Base-by-base conservation (phyloP, 1,140 invertebrate genomes). In the Leptopilina boulardi region DNA sequence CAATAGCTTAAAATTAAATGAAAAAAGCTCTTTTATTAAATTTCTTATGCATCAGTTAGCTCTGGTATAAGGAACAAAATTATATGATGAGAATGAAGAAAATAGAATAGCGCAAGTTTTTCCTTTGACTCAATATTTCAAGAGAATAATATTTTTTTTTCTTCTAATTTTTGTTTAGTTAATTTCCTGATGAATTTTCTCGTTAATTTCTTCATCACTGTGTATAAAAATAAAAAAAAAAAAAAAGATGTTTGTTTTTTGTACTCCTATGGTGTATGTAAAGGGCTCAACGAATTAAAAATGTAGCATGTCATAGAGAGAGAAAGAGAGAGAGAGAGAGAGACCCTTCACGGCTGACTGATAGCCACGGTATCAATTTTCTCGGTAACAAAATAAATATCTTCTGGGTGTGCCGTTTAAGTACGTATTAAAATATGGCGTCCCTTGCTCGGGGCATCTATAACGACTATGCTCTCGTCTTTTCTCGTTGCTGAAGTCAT, bases 361-460 rank as follows among this genome's bases (percentile, higher is more conserved):
- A 87, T 86, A 83, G 80, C 82, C 79, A 75, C 51, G 82, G 85
- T 85, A 86, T 85, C 84, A 87, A 86, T 87, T 86, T 83, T 83
- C 84, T 87, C 85, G 85, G 84, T 85, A 87, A 86, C 86, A 84
- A 86, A 86, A 85, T 85, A 86, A 85, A 83, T 83, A 85, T 82
- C 83, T 85, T 74, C 77, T 75, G 78, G 83, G 85, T 84, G 81
- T 83, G 76, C 78, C 84, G 85, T 83, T 87, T 87, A 87, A 85
- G 85, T 83, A 66, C 10, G 56, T 66, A 86, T 86, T 86, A 87
- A 87, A 87, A 86, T 86, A 86, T 86, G 85, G 83, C 86, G 83
- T 74, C 78, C 74, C 30, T 83, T 51, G 79, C 77, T 83, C 71
- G 41, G 73, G 47, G 77, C 79, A 78, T 56, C 56, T 15, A 76